Evolutionary conservation across 1,140 invertebrate species (phyloP).

Genomic region (Bombus impatiens): DNA sequence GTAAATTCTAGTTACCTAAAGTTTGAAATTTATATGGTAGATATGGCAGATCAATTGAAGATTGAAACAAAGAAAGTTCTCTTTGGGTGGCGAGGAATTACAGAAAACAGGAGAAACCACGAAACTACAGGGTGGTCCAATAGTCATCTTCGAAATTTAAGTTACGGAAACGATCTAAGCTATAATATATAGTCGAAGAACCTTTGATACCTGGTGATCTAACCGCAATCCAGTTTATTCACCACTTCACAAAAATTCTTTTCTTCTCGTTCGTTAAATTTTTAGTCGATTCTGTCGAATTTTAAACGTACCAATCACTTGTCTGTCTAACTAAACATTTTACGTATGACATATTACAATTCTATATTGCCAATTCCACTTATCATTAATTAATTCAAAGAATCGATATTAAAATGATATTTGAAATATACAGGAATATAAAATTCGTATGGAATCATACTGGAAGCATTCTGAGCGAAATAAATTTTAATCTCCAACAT

Average conservation of each 20-base stretch:
- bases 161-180: not conserved
- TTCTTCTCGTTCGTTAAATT: not conserved
- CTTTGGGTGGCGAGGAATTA: conserved; percentile 41
- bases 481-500: not conserved
- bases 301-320: not conserved
- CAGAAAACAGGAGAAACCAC: conserved; percentile 47
- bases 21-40: not conserved
- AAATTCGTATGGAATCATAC: not conserved
- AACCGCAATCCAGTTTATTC: not conserved
- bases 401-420: not conserved
- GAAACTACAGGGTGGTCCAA: conserved; percentile 37
- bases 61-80: conserved; percentile 18
- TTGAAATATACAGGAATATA: not conserved
- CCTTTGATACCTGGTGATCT: not conserved
- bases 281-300: not conserved
- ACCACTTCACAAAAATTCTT: not conserved
- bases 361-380: not conserved
- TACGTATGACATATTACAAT: not conserved
- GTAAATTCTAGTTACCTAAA: not conserved
- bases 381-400: not conserved
- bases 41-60: not conserved
- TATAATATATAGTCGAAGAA: not conserved
- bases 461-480: not conserved
- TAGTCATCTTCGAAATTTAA: not conserved
- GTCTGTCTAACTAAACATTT: not conserved